Evolutionary conservation across 2,113 vertebrate species (phyloP), one percentile per base, ranked within the genome.

Genomic region (Progne subis): DNA sequence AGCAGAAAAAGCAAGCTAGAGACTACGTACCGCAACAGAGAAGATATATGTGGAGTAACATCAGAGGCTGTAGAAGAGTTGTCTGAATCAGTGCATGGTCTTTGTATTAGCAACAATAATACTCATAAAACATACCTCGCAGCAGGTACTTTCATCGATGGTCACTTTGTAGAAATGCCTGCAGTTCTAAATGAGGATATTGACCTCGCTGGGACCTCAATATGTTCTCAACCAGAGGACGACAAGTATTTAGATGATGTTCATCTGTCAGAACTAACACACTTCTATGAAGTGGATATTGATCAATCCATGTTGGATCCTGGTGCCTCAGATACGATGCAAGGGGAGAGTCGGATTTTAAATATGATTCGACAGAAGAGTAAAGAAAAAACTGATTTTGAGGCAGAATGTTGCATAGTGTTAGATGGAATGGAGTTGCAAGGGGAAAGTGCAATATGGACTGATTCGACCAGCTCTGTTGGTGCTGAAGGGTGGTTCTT

Each of bases 291-390:
- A 99, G 99, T 99, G 82, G 99, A 99, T 95, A 99, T 99, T 98
- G 99, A 99, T 97, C 99, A 99, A 99, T 99, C 99, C 99, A 99
- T 99, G 99, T 99, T 99, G 99, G 99, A 99, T 99, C 99, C 99
- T 98, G 99, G 99, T 99, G 99, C 99, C 99, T 99, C 99, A 99
- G 99, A 99, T 98, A 98, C 98, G 89, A 98, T 98, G 98, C 98
- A 99, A 98, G 98, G 98, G 95, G 99, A 99, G 98, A 99, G 99
- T 99, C 99, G 99, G 92, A 99, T 99, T 98, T 98, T 99, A 97
- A 99, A 98, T 98, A 99, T 99, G 99, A 99, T 99, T 98, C 99
- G 98, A 97, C 99, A 99, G 44, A 99, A 99, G 94, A 99, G 99
- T 98, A 98, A 98, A 98, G 98, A 99, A 98, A 98, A 98, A 97